A percentile compares a stretch with the other conserved stretches of the same genome.
Conservation (phyloP, 2,113 vertebrate species). For the Callocephalon fimbriatum region DNA sequence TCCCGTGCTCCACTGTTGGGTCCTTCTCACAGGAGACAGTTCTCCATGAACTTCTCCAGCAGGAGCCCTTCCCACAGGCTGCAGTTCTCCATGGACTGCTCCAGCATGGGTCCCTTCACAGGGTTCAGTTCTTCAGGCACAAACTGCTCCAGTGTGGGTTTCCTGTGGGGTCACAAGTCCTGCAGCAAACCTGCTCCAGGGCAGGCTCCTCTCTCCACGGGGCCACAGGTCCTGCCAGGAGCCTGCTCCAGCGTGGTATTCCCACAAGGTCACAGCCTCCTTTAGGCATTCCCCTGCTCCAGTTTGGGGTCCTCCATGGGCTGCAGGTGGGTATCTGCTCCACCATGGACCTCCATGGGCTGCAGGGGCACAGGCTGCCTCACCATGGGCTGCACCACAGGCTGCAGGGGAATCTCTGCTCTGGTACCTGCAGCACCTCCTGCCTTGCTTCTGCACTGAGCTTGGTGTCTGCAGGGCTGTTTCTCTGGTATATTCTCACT, state of each 20-base stretch:
- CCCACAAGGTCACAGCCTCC: neutral
- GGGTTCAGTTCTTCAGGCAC: neutral
- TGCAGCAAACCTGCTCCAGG: neutral
- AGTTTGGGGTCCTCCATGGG: no score
- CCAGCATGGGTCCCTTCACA: accelerated
- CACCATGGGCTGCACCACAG: neutral
- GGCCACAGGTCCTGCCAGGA: neutral
- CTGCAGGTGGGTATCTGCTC: no score
- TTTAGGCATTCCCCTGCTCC: neutral
- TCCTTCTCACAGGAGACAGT: neutral
- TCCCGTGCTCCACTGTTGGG: neutral
- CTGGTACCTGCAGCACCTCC: neutral
- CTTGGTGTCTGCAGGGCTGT: neutral
- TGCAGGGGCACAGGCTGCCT: neutral
- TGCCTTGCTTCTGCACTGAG: neutral
- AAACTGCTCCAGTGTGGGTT: neutral
- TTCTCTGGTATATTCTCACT: neutral
- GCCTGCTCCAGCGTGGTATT: neutral
- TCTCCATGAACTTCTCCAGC: neutral
- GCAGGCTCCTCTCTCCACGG: neutral
- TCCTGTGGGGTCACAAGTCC: accelerated
- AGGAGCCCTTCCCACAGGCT: neutral
- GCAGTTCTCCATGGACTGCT: neutral
- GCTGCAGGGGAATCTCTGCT: neutral
- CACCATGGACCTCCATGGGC: neutral